Evolutionary conservation across 2,888 invertebrate species (phyloP), one percentile per base, ranked within the genome.

Genomic region (Agapostemon virescens): DNA sequence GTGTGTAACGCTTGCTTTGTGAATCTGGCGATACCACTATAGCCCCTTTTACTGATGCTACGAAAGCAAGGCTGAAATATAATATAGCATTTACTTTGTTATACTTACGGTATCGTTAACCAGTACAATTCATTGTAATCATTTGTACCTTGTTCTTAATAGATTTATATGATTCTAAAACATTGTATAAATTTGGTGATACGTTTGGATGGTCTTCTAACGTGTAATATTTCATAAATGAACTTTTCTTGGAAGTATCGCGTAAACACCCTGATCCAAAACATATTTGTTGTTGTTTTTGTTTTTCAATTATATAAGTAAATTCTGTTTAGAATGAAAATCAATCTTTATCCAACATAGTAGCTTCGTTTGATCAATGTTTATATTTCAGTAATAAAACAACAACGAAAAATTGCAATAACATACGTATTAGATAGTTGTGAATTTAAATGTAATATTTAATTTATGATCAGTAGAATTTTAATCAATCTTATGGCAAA

Each of bases 251-350:
- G n/a, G 85, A 85, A 23, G 88, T 87, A 74, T 91, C 89, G 11
- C 92, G 85, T 26, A 88, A 70, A 74, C 86, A 84, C 74, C 89
- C 88, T 13, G 92, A 91, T 42, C 92, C 92, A 69, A 92, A 92
- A 71, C 90, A 91, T 88, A 92, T 85, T 84, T 86, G 90, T 52
- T 88, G 87, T 33, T 85, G 85, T 40, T 89, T 88, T 76, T 89
- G 86, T 58, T 87, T 90, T 67, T 83, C 76, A 66, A 90, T 85
- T 26, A 91, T 81, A 64, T 90, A 91, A 61, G 89, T 84, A 77
- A 91, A 91, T 66, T 80, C 91, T 91, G 74, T 68, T 80, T 68
- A 38, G 15, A 38, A 23, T 58, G 40, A 63, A 63, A 20, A 42
- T 23, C 17, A 17, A 11, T 45, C 20, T 55, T 17, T 17, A 30